These are phyloP conservation scores for Drosophila atripex DNA, from an alignment of 2,888 invertebrate species.

Conservation along the genomic window DNA sequence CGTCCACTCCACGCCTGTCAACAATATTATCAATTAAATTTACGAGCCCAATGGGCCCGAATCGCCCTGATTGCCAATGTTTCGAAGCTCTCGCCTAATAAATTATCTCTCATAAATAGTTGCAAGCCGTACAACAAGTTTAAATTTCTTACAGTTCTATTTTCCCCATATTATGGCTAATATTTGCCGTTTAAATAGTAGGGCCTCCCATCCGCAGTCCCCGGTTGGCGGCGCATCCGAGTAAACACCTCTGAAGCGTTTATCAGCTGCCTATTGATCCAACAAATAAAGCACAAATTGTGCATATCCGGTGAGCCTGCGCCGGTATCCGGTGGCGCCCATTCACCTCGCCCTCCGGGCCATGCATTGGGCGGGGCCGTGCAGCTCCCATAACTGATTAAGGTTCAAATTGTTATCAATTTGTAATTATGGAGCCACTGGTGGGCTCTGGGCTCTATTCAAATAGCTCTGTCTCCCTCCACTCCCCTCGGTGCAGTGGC, in stretches of 20 bases:
- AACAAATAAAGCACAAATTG: constrained; percentile 67
- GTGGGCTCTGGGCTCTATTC: constrained; percentile 10
- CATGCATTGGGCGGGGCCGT: neutral
- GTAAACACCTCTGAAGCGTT: constrained; percentile 1
- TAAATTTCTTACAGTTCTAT: no score
- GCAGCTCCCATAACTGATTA: constrained; percentile 71
- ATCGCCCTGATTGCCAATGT: constrained; percentile 20
- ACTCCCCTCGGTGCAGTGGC: neutral
- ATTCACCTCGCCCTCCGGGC: neutral
- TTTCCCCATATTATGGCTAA: neutral
- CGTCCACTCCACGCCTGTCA: constrained; percentile 55
- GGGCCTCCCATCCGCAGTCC: neutral
- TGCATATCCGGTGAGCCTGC: constrained; percentile 53
- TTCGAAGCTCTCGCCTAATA: constrained; percentile 39
- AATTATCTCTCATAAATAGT: constrained; percentile 62
- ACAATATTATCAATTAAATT: constrained; percentile 77
- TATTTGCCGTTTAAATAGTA: neutral
- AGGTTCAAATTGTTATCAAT: constrained; percentile 75
- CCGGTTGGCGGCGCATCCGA: no score
- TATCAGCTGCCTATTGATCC: constrained; percentile 31
- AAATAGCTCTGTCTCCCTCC: neutral
- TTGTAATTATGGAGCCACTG: constrained; percentile 65
- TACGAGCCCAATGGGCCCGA: constrained; percentile 44
- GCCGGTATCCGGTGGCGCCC: constrained; percentile 5
- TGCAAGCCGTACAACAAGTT: neutral